Evolutionary conservation across 2,888 invertebrate species (phyloP).

Genomic region (Drosophila prostipennis): DNA sequence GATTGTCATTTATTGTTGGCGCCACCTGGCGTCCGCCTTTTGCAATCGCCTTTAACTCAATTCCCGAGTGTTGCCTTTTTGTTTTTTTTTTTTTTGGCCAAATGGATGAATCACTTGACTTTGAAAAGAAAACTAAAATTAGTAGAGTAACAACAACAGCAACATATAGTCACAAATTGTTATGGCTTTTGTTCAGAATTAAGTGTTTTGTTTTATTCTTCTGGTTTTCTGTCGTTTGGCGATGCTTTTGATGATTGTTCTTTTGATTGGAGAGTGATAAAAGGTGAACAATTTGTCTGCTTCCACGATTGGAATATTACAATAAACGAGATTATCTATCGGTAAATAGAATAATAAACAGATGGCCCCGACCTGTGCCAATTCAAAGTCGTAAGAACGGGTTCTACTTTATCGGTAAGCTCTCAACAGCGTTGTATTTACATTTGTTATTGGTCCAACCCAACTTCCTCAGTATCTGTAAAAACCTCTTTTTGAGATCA

Average conservation of each 20-base stretch:
- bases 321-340: slow-evolving; percentile 11
- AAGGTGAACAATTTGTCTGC: neutral
- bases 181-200: slow-evolving; percentile 49
- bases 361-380: slow-evolving; percentile 40
- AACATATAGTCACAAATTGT: slow-evolving; percentile 61
- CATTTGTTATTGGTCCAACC: slow-evolving; percentile 9
- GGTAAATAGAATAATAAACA: slow-evolving; percentile 10
- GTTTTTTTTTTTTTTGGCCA: slow-evolving; percentile 17
- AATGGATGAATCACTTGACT: slow-evolving; percentile 71
- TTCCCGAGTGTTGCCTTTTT: slow-evolving; percentile 15
- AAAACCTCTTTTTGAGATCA: slow-evolving; percentile 32
- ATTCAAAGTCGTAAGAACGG: slow-evolving; percentile 32
- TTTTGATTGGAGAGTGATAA: neutral
- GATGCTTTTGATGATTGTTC: slow-evolving; percentile 20
- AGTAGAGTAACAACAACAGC: slow-evolving; percentile 55
- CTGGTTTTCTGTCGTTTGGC: slow-evolving; percentile 5
- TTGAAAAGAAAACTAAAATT: slow-evolving; percentile 76
- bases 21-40: slow-evolving; percentile 60
- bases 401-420: slow-evolving; percentile 34
- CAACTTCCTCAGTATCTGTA: slow-evolving; percentile 26
- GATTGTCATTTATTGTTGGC: slow-evolving; percentile 50
- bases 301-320: neutral
- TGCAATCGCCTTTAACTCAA: slow-evolving; percentile 20
- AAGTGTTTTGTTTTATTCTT: slow-evolving; percentile 33
- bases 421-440: slow-evolving; percentile 5